Base-by-base conservation (phyloP, 2,888 invertebrate species). In the Kuschelorhynchus macadamiae region DNA sequence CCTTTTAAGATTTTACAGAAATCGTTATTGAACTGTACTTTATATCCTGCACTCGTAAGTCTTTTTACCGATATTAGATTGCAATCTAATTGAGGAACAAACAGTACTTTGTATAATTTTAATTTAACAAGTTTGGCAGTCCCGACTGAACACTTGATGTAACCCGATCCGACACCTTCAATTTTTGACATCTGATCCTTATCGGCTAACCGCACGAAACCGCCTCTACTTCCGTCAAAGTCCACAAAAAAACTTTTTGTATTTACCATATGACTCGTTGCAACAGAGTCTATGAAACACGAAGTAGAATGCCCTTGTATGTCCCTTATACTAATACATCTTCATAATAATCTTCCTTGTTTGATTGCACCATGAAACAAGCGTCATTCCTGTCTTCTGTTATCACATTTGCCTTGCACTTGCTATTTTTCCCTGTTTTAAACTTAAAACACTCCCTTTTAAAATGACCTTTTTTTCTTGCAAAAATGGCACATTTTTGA, bases 351-450 rank as follows among this genome's bases (percentile, higher is more conserved):
- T 25, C 7, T 5, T 36, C 36, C 3, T 36, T 36, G 36, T 3
- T 36, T 36, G 12, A 12, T 12, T 44, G 5, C 3, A 44, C 44
- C 25, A 21, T 25, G 7, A 25, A 47, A 47, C 47, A 21, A 14
- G 47, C 21, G 21, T 42, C 42, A 12, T 42, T 17, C 5, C 16
- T 14, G 12, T 36, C 12, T 11, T 36, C 36, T 7, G 36, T 36
- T 36, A 36, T 11, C 11, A 36, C 36, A 36, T 36, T 3, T 42
- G 42, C 42, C 21, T 50, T 50, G 17, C 11, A 3, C 7, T 49
- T 49, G 11, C 30, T 50, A 50, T 50, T 32, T 50, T 50, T 2
- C 49, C 49, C 18, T 50, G 33, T 32, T 50, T 50, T 30, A 50
- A 14, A 50, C 14, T 50, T 50, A 33, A 32, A 50, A 33, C 50